Conservation (phyloP, 30 jellyfish, hydroid and myxozoan species). For the Rhopilema esculentum region DNA sequence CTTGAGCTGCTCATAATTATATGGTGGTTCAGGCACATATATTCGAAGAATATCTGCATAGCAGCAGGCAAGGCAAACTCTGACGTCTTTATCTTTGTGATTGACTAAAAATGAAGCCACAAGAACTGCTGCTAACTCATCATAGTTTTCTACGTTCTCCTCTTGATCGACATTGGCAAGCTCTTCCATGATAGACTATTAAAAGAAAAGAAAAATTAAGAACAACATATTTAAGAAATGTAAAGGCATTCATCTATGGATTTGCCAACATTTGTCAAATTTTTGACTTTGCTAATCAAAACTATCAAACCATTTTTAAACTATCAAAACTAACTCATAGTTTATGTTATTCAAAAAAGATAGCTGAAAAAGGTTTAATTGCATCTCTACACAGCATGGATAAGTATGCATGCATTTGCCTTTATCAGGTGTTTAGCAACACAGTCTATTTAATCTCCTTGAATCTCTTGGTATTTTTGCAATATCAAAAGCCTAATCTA, state of each 20-base stretch:
- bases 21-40: slow-evolving; percentile 97
- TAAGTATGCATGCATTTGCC: too few relatives aligned
- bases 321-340: too few relatives aligned
- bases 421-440: too few relatives aligned
- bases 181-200: slow-evolving; percentile 77
- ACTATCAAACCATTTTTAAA: neutral
- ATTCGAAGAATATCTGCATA: slow-evolving; percentile 89
- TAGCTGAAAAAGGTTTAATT: too few relatives aligned
- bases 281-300: neutral
- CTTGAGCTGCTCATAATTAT: slow-evolving; percentile 88
- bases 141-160: slow-evolving; percentile 71
- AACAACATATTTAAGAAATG: neutral
- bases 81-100: slow-evolving; percentile 89
- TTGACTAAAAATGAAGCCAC: slow-evolving; percentile 68
- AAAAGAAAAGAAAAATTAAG: slow-evolving; percentile 1
- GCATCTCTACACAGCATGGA: too few relatives aligned
- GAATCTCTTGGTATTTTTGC: too few relatives aligned
- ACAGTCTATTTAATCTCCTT: too few relatives aligned
- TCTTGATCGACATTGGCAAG: slow-evolving; percentile 91
- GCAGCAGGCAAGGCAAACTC: slow-evolving; percentile 88
- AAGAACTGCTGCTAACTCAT: slow-evolving; percentile 85
- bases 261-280: neutral
- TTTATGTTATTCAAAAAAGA: too few relatives aligned
- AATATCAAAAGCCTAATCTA: too few relatives aligned
- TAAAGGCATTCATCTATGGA: neutral